Percentiles rank a stretch among this genome's conserved stretches.
These are phyloP conservation scores for Punctoribates punctum DNA, from an alignment of 2,888 invertebrate species.

Conservation along the genomic window DNA sequence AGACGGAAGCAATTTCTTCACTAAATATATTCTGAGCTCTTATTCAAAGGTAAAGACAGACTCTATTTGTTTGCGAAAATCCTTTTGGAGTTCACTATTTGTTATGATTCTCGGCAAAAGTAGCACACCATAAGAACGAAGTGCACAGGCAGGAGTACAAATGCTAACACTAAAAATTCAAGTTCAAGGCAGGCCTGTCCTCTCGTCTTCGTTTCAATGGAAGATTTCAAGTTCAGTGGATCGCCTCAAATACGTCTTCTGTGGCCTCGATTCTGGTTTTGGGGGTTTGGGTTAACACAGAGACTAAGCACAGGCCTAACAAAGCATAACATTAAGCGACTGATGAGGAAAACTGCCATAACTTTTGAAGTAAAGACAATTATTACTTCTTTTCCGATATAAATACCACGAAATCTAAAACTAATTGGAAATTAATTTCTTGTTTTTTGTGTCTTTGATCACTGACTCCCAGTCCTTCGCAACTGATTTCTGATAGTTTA, in stretches of 20 bases:
- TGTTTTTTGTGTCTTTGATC: too few relatives aligned
- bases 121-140: neutral
- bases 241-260: neutral
- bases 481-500: too few relatives aligned
- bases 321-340: neutral
- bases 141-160: neutral
- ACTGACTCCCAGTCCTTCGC: too few relatives aligned
- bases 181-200: neutral
- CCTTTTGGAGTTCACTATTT: neutral
- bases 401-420: too few relatives aligned
- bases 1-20: too few relatives aligned
- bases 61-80: too few relatives aligned
- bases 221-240: constrained; percentile 11
- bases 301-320: neutral
- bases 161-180: neutral
- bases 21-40: too few relatives aligned
- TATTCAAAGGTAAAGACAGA: too few relatives aligned
- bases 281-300: neutral
- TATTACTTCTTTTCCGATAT: too few relatives aligned
- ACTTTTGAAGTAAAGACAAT: too few relatives aligned
- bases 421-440: too few relatives aligned
- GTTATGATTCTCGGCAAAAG: neutral
- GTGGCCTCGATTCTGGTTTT: neutral
- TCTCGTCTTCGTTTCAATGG: neutral
- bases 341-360: too few relatives aligned